Evolutionary conservation across 2,113 vertebrate species (phyloP).

Genomic region (Amia ocellicauda): DNA sequence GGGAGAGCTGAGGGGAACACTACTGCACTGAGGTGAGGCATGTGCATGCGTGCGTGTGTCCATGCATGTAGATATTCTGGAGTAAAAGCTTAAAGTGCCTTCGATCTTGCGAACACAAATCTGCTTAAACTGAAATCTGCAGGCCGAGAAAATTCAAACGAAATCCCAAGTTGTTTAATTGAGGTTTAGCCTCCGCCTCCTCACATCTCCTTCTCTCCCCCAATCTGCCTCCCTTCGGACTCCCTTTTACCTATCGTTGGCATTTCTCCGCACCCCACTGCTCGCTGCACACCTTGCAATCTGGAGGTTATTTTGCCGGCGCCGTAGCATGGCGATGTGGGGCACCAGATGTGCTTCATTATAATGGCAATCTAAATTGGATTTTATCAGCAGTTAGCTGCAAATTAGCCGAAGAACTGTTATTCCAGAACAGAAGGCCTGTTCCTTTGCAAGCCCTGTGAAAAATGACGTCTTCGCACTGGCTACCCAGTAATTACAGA

Average conservation of each 20-base stretch:
- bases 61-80: too few species aligned
- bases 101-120: too few species aligned
- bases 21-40: too few species aligned
- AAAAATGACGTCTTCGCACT: background rate
- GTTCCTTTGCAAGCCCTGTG: background rate
- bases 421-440: slow-evolving; percentile 31
- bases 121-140: too few species aligned
- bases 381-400: slow-evolving; percentile 67
- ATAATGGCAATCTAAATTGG: slow-evolving; percentile 58
- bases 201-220: slow-evolving; percentile 25
- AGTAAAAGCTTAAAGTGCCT: too few species aligned
- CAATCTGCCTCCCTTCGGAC: slow-evolving; percentile 27
- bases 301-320: slow-evolving; percentile 23
- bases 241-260: slow-evolving; percentile 4
- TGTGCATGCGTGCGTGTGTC: too few species aligned
- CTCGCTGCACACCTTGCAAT: slow-evolving; percentile 31
- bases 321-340: slow-evolving; percentile 16
- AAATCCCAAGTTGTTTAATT: too few species aligned
- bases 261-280: slow-evolving; percentile 16
- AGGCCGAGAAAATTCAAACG: too few species aligned
- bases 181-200: background rate
- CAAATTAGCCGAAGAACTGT: slow-evolving; percentile 48
- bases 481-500: background rate
- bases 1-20: too few species aligned
- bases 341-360: slow-evolving; percentile 69